Base-by-base conservation (phyloP, 2,797 vertebrate species). In the Cuculus canorus region DNA sequence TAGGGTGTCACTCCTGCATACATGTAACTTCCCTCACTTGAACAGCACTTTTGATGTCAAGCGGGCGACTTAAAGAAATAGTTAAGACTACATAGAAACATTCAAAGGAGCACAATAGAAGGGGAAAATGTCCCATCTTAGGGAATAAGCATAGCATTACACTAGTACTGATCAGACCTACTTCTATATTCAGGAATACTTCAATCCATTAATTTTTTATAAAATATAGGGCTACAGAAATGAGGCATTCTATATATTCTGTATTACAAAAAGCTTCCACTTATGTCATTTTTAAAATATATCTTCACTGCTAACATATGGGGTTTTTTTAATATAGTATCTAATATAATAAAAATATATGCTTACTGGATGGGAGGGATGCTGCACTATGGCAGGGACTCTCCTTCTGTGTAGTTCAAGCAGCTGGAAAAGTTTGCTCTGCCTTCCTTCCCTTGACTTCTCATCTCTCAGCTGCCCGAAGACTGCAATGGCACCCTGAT, bases 141-240 rank as follows among this genome's bases (percentile, higher is more conserved):
- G 73, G 63, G 47, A 61, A 65, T 11, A 24, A 25, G 23, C 47
- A 21, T 2, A 86, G 33, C 37, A 56, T 87, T 68, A 47, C 41
- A 65, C 32, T 69, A 73, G 47, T 33, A 86, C 89, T 61, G 47
- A 71, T n/a, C 39, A 69, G 35, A 87, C 21, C 68, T 85, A 76
- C 53, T 59, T 88, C 80, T 80, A 32, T 41, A 53, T 64, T 57
- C 53, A 92, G 59, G 61, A 94, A 86, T 90, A 77, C 23, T 61
- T 84, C 21, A 82, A 54, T 18, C 96, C 80, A 48, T 56, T 33
- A 59, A 23, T 2, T 77, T 79, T 79, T 87, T 91, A 94, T 91
- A 97, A 96, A 97, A 96, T 86, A 95, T 61, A 95, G 94, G 94
- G 86, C 88, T 96, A 91, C 85, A 85, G 86, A 92, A 91, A 45